phyloP scores from a whole-genome alignment of 2,888 invertebrate genomes.

The Orchesellides sinensis region DNA sequence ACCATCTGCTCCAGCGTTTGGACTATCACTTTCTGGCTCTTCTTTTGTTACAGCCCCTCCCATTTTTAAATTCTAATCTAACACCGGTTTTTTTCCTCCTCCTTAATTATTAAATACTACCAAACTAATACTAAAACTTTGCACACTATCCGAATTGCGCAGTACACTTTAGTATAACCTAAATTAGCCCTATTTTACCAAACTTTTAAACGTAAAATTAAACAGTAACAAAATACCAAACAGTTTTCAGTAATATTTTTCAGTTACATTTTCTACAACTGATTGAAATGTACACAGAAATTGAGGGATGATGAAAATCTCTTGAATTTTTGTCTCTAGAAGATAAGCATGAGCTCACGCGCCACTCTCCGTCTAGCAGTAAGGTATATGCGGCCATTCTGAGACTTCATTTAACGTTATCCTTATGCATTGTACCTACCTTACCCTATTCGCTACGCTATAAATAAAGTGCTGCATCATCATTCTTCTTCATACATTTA shows the following conservation, averaged over 20 bases:
- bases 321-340: constrained; percentile 21
- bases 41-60: constrained; percentile 69
- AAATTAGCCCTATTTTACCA: background rate
- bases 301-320: background rate
- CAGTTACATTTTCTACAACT: background rate
- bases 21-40: background rate
- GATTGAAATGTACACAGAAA: background rate
- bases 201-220: background rate
- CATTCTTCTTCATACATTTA: no score
- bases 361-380: constrained; percentile 1
- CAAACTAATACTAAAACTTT: background rate
- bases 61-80: constrained; percentile 48
- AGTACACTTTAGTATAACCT: background rate
- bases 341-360: constrained; percentile 42
- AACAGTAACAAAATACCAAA: background rate
- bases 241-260: background rate
- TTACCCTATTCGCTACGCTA: no score
- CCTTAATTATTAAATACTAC: background rate
- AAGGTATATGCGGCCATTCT: background rate
- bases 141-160: background rate
- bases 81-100: background rate
- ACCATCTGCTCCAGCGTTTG: background rate
- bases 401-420: no score
- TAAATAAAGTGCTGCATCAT: constrained; percentile 24
- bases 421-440: no score